Evolutionary conservation across 2,113 vertebrate species (phyloP).

Genomic region (Pterocles burchelli): DNA sequence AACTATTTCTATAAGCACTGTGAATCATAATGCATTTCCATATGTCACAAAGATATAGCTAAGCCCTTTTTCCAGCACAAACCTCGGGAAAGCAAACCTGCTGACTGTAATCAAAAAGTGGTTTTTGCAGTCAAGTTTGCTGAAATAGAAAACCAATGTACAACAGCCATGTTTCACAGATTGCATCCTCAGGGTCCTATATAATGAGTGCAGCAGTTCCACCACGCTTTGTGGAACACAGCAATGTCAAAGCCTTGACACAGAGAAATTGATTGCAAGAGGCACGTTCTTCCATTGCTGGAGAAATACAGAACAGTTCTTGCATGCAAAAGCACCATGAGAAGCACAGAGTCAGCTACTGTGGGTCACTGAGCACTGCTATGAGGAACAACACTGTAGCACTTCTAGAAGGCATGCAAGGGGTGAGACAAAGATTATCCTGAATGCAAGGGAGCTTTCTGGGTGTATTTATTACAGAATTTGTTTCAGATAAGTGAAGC

Average conservation of each 20-base stretch:
- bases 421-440: not conserved
- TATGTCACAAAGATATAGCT: not conserved
- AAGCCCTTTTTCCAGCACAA: constrained; percentile 19
- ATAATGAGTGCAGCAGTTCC: not conserved
- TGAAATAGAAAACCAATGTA: not conserved
- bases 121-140: not conserved
- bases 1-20: not conserved
- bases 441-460: not conserved
- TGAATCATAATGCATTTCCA: not conserved
- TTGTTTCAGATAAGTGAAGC: not conserved
- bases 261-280: not conserved
- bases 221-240: not conserved
- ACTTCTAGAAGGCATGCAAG: not conserved
- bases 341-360: not conserved
- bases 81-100: not conserved
- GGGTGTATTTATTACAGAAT: not conserved
- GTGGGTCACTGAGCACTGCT: not conserved
- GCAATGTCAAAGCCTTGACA: constrained; percentile 19
- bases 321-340: not conserved
- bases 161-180: not conserved
- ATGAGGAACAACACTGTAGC: not conserved
- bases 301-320: not conserved
- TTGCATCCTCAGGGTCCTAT: constrained; percentile 21
- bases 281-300: not conserved
- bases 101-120: constrained; percentile 28